Conservation (phyloP, 2,797 vertebrate species). For the Gallinago solitaria region DNA sequence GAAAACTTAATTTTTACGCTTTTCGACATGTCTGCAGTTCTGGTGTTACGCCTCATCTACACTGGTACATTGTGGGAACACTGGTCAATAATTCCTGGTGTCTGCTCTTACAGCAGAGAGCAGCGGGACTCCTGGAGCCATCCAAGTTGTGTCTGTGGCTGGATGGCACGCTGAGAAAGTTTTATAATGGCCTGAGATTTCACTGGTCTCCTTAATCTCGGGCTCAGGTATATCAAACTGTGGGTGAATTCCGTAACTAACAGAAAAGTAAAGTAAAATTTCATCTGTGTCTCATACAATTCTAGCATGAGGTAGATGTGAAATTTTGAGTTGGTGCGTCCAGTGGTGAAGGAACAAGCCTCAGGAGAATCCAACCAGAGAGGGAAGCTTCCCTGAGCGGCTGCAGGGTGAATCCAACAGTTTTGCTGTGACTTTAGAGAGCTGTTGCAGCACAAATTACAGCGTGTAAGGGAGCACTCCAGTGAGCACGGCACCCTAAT, state of each 20-base stretch:
- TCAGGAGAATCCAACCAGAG: neutral
- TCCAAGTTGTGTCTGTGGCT: neutral
- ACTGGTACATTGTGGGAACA: neutral
- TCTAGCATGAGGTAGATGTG: neutral
- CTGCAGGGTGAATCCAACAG: neutral
- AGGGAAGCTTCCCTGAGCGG: neutral
- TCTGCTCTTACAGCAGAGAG: neutral
- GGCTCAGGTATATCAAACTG: neutral
- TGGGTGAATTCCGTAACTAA: neutral
- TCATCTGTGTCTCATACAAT: neutral
- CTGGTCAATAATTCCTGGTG: neutral
- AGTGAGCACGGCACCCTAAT: accelerated
- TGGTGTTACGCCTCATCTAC: conserved; percentile 32
- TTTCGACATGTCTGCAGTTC: neutral
- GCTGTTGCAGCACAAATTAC: neutral
- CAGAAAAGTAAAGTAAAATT: neutral
- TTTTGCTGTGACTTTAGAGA: neutral
- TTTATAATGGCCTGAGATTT: neutral
- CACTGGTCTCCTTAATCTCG: neutral
- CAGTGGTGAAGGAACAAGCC: neutral
- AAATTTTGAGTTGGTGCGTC: neutral
- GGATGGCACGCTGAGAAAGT: neutral
- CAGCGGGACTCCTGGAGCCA: neutral
- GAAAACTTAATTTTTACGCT: conserved; percentile 1
- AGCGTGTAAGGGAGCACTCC: neutral